Percentiles rank a stretch among this genome's conserved stretches.
These are phyloP conservation scores for Pleuronectes platessa DNA, from an alignment of 2,113 vertebrate genomes.

Conservation along the genomic window DNA sequence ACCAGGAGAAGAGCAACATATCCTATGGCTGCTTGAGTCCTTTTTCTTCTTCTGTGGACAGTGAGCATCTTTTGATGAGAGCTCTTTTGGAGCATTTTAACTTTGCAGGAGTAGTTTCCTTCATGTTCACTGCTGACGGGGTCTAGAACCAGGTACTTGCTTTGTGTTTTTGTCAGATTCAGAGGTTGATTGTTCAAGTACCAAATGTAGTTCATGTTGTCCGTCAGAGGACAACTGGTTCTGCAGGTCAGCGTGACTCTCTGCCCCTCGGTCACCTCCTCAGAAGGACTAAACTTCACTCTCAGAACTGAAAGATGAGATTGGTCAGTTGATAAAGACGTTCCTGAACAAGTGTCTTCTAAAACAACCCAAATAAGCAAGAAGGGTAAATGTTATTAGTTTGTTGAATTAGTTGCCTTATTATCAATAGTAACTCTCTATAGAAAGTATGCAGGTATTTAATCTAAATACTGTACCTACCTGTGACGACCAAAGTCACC, in stretches of 20 bases:
- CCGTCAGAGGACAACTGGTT: conserved; percentile 43
- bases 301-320: conserved; percentile 23
- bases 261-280: conserved; percentile 33
- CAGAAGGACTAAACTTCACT: conserved; percentile 15
- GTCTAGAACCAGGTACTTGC: conserved; percentile 21
- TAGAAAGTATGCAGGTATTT: background rate
- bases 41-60: accelerated
- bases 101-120: conserved; percentile 4
- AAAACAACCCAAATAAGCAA: background rate
- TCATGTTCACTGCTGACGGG: background rate
- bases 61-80: background rate
- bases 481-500: conserved; percentile 30
- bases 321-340: background rate
- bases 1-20: background rate
- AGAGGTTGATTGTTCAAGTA: conserved; percentile 3
- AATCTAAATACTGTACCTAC: background rate
- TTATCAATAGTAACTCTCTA: background rate
- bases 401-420: background rate
- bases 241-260: conserved; percentile 52
- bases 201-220: conserved; percentile 38
- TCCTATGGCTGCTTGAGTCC: background rate
- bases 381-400: background rate
- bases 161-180: background rate
- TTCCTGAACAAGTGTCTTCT: background rate
- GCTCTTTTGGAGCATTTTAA: background rate